Conservation (phyloP, 2,113 vertebrate genomes). For the Perca flavescens region DNA sequence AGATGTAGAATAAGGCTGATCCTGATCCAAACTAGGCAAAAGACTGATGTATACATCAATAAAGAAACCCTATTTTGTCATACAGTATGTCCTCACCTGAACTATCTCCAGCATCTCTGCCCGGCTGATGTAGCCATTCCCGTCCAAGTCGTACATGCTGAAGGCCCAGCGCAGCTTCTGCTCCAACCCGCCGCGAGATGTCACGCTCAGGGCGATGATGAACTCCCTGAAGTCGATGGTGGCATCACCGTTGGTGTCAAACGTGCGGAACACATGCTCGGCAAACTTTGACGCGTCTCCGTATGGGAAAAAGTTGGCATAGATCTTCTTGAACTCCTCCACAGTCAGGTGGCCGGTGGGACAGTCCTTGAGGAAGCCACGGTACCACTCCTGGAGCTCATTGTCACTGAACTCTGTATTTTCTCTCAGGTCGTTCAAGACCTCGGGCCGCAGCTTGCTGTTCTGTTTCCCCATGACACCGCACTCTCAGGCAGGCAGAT, state of each 20-base stretch:
- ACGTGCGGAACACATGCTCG: constrained; percentile 85
- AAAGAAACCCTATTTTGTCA: background rate
- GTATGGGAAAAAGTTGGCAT: constrained; percentile 87
- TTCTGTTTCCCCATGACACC: constrained; percentile 86
- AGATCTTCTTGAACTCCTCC: constrained; percentile 88
- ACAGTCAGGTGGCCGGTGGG: constrained; percentile 85
- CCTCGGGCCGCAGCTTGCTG: constrained; percentile 86
- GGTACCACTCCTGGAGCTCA: constrained; percentile 87
- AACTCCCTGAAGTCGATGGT: constrained; percentile 88
- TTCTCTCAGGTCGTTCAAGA: constrained; percentile 84
- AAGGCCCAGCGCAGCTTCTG: constrained; percentile 88
- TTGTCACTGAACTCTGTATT: constrained; percentile 86
- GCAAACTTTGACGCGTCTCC: constrained; percentile 87
- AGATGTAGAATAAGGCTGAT: background rate
- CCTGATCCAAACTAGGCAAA: background rate
- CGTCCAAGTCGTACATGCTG: constrained; percentile 87
- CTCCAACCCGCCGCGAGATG: constrained; percentile 84
- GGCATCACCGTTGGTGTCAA: constrained; percentile 84
- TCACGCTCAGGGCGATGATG: constrained; percentile 86
- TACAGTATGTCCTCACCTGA: constrained; percentile 74
- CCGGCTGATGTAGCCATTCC: constrained; percentile 86
- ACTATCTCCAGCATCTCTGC: constrained; percentile 88
- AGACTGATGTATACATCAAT: background rate
- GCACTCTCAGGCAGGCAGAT: background rate
- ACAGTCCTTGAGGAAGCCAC: constrained; percentile 87